These are phyloP conservation scores for Acridotheres tristis DNA, from an alignment of 2,797 vertebrate species.

Conservation along the genomic window DNA sequence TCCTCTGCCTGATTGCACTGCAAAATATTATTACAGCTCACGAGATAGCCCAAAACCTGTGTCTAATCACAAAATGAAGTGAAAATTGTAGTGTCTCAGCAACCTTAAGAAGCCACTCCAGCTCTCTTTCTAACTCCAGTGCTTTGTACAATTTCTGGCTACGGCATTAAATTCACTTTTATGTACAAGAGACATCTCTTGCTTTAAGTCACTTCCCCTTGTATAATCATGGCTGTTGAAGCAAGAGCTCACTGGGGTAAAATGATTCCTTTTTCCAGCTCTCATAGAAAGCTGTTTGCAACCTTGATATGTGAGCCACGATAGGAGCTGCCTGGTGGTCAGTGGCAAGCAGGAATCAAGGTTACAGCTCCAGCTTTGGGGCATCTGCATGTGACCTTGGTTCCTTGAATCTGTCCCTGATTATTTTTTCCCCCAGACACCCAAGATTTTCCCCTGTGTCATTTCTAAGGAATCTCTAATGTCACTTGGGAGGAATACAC, in stretches of 20 bases:
- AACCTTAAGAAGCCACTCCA: neutral
- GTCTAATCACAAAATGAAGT: neutral
- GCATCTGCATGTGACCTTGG: neutral
- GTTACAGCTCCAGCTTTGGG: neutral
- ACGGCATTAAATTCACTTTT: neutral
- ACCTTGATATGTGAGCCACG: accelerated
- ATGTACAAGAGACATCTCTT: neutral
- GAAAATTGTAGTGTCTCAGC: neutral
- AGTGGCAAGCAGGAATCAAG: neutral
- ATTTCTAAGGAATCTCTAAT: neutral
- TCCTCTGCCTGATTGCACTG: neutral
- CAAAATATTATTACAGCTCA: neutral
- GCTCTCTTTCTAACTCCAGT: neutral
- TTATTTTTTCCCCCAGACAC: accelerated
- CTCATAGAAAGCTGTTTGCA: neutral
- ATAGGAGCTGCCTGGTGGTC: neutral
- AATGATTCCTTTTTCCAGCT: neutral
- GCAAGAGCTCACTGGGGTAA: neutral
- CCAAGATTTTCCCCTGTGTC: neutral
- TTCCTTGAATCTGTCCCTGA: neutral
- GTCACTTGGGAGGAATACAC: neutral
- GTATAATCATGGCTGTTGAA: neutral
- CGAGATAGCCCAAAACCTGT: neutral
- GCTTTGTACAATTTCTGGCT: neutral
- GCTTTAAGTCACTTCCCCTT: neutral